Evolutionary conservation across 2,113 vertebrate genomes (phyloP).

Genomic region (Lagopus leucura): DNA sequence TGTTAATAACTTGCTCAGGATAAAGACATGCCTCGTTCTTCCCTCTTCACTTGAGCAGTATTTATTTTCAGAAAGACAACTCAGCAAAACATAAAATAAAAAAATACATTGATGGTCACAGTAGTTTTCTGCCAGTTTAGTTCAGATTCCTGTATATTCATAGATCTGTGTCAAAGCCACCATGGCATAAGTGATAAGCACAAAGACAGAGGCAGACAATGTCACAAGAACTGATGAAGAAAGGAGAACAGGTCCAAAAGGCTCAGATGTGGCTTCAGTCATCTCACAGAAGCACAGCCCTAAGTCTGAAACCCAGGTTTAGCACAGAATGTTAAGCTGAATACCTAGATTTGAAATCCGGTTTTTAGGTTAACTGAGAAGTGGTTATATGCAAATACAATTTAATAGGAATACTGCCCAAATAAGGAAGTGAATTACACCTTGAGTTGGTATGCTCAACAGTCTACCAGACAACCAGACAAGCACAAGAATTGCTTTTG

Average conservation of each 20-base stretch:
- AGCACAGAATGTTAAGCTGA: background rate
- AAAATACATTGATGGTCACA: background rate
- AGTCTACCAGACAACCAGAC: background rate
- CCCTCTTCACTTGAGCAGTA: too few relatives aligned
- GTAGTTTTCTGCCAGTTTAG: background rate
- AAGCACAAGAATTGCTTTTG: background rate
- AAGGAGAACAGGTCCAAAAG: background rate
- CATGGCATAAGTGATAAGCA: background rate
- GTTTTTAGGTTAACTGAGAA: background rate
- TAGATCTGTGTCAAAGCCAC: background rate
- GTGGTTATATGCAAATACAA: background rate
- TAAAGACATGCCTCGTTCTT: too few relatives aligned
- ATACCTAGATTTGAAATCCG: background rate
- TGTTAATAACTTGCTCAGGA: too few relatives aligned
- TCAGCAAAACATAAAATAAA: too few relatives aligned
- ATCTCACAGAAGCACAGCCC: background rate
- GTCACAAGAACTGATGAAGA: background rate
- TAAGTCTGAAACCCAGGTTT: background rate
- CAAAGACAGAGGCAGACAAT: background rate
- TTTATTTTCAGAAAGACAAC: too few relatives aligned
- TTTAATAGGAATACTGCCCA: background rate
- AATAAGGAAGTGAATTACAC: background rate
- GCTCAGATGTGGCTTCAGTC: background rate
- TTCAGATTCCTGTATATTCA: background rate
- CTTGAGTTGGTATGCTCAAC: background rate